phyloP scores from a whole-genome alignment of 1,140 invertebrate species.

The Seison nebaliae region DNA sequence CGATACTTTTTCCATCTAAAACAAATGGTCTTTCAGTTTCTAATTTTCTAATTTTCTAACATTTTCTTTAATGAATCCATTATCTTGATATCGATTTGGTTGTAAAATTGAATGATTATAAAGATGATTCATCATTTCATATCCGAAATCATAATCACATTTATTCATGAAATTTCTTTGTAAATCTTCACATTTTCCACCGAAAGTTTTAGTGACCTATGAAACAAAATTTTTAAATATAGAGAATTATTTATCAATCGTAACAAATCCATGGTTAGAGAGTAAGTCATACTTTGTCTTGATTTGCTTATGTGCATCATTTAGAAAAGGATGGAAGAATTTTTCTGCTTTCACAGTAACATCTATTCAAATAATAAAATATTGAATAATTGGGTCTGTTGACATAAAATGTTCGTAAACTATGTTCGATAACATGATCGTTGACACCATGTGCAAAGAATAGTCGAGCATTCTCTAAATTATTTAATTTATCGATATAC shows the following conservation, averaged over 20 bases:
- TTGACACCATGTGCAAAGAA: no score
- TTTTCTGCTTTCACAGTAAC: no score
- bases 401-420: no score
- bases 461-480: no score
- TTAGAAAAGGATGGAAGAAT: no score
- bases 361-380: no score
- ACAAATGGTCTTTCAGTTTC: background rate
- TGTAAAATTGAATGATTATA: slow-evolving; percentile 18
- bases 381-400: no score
- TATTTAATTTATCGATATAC: no score
- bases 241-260: no score
- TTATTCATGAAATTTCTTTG: slow-evolving; percentile 20
- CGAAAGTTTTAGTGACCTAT: slow-evolving; percentile 25
- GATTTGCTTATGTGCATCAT: no score
- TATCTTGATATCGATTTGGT: background rate
- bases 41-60: no score
- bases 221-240: background rate
- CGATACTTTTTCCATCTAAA: background rate
- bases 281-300: slow-evolving; percentile 15
- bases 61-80: background rate
- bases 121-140: slow-evolving; percentile 23
- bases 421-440: no score
- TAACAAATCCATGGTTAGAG: slow-evolving; percentile 16
- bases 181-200: slow-evolving; percentile 18
- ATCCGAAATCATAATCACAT: slow-evolving; percentile 25